Evolutionary conservation across 2,888 invertebrate species (phyloP).

Genomic region (Pheosia tremula): DNA sequence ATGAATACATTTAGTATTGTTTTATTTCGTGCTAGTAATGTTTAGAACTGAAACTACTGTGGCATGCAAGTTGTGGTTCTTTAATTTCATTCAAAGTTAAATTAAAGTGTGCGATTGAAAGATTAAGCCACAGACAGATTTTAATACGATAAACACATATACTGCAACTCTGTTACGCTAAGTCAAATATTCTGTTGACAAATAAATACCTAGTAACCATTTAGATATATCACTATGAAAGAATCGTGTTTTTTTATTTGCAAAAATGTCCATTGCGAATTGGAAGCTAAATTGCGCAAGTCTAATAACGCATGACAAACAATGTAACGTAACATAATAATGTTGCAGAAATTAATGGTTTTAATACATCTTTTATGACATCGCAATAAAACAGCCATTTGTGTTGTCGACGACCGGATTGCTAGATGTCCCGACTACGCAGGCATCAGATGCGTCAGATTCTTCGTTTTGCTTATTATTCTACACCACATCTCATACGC

Average conservation of each 20-base stretch:
- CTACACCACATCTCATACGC: too few relatives aligned
- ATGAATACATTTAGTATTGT: neutral
- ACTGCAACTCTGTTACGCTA: too few relatives aligned
- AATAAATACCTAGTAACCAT: too few relatives aligned
- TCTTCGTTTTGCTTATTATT: too few relatives aligned
- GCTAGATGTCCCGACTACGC: conserved; percentile 5
- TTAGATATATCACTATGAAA: too few relatives aligned
- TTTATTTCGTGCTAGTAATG: conserved; percentile 1
- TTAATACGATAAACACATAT: too few relatives aligned
- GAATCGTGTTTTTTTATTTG: too few relatives aligned
- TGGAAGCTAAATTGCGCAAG: too few relatives aligned
- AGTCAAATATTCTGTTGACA: too few relatives aligned
- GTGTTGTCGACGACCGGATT: conserved; percentile 34
- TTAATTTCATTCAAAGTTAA: neutral
- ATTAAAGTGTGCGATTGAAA: neutral
- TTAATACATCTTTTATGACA: conserved; percentile 51
- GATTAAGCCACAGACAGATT: neutral
- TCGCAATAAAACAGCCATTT: conserved; percentile 56
- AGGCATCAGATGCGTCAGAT: neutral
- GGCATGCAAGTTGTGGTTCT: neutral
- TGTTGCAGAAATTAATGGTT: conserved; percentile 21
- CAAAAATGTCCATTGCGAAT: too few relatives aligned
- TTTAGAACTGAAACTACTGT: neutral
- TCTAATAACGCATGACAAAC: too few relatives aligned
- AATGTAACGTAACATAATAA: conserved; percentile 18